phyloP scores from a whole-genome alignment of 2,888 invertebrate species.

The Andrena bucephala region DNA sequence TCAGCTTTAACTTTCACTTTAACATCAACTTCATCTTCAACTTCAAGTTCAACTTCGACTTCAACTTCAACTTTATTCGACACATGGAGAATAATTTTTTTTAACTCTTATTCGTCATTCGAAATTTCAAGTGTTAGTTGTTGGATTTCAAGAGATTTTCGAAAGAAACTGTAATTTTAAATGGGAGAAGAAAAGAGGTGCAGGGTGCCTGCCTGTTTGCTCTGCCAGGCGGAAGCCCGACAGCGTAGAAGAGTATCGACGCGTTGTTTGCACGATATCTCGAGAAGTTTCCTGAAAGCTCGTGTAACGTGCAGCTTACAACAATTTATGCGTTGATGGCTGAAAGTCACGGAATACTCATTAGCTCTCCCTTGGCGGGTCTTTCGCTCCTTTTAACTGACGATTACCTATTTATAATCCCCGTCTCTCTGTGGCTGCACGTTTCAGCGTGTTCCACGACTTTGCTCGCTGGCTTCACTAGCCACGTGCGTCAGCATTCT shows the following conservation, averaged over 20 bases:
- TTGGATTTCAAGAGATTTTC: too few species aligned
- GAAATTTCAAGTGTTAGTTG: too few species aligned
- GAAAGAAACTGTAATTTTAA: neutral
- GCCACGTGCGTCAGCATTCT: slow-evolving; percentile 37
- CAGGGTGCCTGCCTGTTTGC: neutral
- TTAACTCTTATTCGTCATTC: too few species aligned
- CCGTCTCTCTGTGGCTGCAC: slow-evolving; percentile 9
- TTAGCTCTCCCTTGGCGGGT: slow-evolving; percentile 35
- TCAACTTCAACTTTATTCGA: too few species aligned
- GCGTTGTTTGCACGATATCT: slow-evolving; percentile 38
- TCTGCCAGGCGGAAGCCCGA: neutral
- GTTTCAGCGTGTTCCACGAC: slow-evolving; percentile 18
- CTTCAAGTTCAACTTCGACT: too few species aligned
- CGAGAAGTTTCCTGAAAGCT: slow-evolving; percentile 20
- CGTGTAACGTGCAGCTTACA: slow-evolving; percentile 27
- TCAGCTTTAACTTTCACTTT: too few species aligned
- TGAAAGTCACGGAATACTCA: slow-evolving; percentile 56
- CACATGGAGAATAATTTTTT: too few species aligned
- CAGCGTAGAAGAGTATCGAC: slow-evolving; percentile 2
- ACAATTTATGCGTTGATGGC: slow-evolving; percentile 53
- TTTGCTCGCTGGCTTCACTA: neutral
- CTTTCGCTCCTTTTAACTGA: slow-evolving; percentile 48
- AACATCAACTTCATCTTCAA: too few species aligned
- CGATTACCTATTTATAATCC: slow-evolving; percentile 56
- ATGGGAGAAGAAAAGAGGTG: neutral